Base-by-base conservation (phyloP, 2,113 vertebrate species). In the Anolis carolinensis region DNA sequence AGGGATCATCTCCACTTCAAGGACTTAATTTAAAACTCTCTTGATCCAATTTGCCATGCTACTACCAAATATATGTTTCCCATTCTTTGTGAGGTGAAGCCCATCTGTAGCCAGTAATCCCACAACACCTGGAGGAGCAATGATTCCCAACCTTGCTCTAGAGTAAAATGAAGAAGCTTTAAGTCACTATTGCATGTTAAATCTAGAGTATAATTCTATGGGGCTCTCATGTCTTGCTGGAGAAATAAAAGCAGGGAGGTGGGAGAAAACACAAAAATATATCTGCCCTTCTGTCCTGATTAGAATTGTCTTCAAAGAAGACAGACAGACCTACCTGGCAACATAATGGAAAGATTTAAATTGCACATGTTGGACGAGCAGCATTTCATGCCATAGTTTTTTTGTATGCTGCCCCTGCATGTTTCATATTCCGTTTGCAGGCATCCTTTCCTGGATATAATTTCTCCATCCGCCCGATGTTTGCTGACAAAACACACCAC, bases 401-500 rank as follows among this genome's bases (percentile, higher is more conserved):
- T 79, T 0, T 67, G 91, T 18, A 85, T 16, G 0, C 77, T 8
- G 0, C 79, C 80, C 20, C 0, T 25, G 85, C 95, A 95, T 0
- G 91, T 36, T 70, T 94, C 94, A 50, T 34, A 76, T 20, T 90
- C 59, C 74, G 87, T 16, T 32, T 90, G 89, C 84, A 95, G 86
- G 90, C 95, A 95, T 67, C 95, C 95, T 7, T 81, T 74, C 65
- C 81, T 73, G 75, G 87, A 72, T 75, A 68, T 52, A 70, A 90
- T 16, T 81, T 4, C n/a, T 0, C 90, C 92, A 1, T 90, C 73
- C 23, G 91, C 83, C 79, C 5, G 89, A 32, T 79, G 86, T 87
- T 92, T 95, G 89, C 94, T 94, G 81, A 92, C 81, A 18, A 93
- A 96, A 86, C 95, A 96, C 36, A 89, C 81, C 74, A 39, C 86